Conservation (phyloP, 1,140 invertebrate genomes). For the Calosoma granatense region DNA sequence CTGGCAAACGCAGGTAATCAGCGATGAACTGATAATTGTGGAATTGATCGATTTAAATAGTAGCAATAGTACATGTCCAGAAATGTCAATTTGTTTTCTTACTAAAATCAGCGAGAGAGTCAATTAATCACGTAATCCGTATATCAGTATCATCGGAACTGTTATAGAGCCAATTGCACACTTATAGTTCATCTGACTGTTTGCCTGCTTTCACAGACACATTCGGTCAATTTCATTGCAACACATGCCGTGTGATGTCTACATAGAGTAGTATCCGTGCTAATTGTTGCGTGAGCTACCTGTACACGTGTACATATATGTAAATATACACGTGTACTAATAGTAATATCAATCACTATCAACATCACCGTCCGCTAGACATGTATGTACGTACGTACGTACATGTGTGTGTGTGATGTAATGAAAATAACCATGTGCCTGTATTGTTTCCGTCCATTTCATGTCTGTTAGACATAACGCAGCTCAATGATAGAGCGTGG, state of each 20-base stretch:
- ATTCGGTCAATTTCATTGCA: neutral
- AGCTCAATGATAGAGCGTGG: slow-evolving; percentile 29
- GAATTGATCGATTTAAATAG: neutral
- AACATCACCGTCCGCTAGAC: no score
- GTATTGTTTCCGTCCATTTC: slow-evolving; percentile 34
- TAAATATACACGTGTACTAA: no score
- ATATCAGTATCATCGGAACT: neutral
- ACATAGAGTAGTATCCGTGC: neutral
- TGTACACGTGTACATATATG: no score
- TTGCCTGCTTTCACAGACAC: neutral
- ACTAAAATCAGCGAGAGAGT: neutral
- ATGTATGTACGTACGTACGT: slow-evolving; percentile 6
- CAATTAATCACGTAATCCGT: neutral
- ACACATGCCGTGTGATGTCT: neutral
- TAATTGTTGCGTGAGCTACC: no score
- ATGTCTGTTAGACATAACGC: slow-evolving; percentile 26
- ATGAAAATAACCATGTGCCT: neutral
- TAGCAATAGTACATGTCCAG: neutral
- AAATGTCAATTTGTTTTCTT: slow-evolving; percentile 9
- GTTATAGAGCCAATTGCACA: neutral
- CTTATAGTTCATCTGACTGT: neutral
- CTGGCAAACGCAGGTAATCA: neutral
- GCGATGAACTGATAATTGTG: neutral
- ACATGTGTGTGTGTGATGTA: neutral
- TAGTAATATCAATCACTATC: no score